Conservation (phyloP, 2,113 vertebrate species). For the Apodemus sylvaticus region DNA sequence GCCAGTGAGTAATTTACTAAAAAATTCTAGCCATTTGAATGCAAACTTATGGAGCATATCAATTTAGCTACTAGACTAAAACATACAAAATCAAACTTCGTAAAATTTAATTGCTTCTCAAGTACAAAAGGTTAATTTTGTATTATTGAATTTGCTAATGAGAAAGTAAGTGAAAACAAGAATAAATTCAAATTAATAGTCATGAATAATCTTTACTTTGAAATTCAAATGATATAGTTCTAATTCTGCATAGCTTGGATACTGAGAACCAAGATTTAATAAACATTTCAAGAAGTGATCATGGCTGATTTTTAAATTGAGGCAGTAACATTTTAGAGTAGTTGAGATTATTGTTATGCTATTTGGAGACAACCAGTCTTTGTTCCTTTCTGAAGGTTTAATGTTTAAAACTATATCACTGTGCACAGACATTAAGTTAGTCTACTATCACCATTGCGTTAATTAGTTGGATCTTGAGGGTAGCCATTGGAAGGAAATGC, state of each 20-base stretch:
- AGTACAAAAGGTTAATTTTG: slow-evolving; percentile 67
- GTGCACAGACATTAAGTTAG: not conserved
- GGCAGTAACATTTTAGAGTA: slow-evolving; percentile 16
- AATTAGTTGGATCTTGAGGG: not conserved
- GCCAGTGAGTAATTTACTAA: not conserved
- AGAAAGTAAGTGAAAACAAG: slow-evolving; percentile 66
- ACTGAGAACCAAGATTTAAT: slow-evolving; percentile 13
- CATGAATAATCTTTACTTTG: slow-evolving; percentile 63
- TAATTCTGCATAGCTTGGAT: slow-evolving; percentile 36
- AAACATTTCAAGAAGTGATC: not conserved
- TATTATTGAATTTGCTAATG: slow-evolving; percentile 69
- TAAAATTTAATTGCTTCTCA: slow-evolving; percentile 55
- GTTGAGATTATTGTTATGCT: slow-evolving; percentile 11
- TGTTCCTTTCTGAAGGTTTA: slow-evolving; percentile 38
- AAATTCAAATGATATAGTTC: slow-evolving; percentile 47
- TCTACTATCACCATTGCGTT: slow-evolving; percentile 12
- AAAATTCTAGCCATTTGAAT: slow-evolving; percentile 22
- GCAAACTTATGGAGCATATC: not conserved
- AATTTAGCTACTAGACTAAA: slow-evolving; percentile 52
- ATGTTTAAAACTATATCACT: slow-evolving; percentile 32
- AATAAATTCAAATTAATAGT: slow-evolving; percentile 73
- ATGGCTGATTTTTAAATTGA: slow-evolving; percentile 50
- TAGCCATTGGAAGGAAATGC: not conserved
- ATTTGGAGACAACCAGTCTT: not conserved
- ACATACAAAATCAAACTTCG: slow-evolving; percentile 62